Evolutionary conservation across 1,140 invertebrate species (phyloP).

Genomic region (Drosophila lacteicornis): DNA sequence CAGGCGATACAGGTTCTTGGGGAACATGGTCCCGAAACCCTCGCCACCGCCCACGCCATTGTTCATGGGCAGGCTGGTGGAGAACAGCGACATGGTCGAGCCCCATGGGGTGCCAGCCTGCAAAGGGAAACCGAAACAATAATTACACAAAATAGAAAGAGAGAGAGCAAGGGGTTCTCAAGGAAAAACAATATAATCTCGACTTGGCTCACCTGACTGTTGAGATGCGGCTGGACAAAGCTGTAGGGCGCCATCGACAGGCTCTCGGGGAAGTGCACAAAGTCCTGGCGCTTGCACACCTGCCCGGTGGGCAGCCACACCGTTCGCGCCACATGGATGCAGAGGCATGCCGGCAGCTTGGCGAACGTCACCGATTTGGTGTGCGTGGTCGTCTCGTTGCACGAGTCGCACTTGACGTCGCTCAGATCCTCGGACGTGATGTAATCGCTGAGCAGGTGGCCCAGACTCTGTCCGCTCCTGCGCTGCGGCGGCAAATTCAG

Average conservation of each 20-base stretch:
- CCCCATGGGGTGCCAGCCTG: constrained; percentile 84
- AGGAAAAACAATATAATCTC: too few species aligned
- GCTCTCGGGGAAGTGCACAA: constrained; percentile 93
- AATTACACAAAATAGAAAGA: constrained; percentile 7
- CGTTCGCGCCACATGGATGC: constrained; percentile 94
- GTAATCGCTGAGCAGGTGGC: constrained; percentile 91
- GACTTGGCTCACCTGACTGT: constrained; percentile 82
- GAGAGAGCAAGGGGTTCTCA: not conserved
- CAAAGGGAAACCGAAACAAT: not conserved
- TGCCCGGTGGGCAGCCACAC: constrained; percentile 91
- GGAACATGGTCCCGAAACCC: constrained; percentile 83
- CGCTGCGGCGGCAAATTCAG: constrained; percentile 89
- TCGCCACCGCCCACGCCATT: constrained; percentile 62
- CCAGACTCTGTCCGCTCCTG: constrained; percentile 74
- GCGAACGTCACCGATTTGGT: constrained; percentile 94
- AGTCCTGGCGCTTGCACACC: constrained; percentile 93
- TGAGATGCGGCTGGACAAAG: constrained; percentile 87
- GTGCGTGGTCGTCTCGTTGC: constrained; percentile 88
- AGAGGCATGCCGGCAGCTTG: constrained; percentile 86
- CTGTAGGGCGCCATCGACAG: constrained; percentile 92
- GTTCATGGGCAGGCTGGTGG: constrained; percentile 80
- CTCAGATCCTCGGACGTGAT: constrained; percentile 93
- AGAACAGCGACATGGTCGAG: constrained; percentile 81
- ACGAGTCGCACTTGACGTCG: constrained; percentile 93
- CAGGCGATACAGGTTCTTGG: constrained; percentile 88